Evolutionary conservation across 2,888 invertebrate genomes (phyloP).

Genomic region (Meteorus colon): DNA sequence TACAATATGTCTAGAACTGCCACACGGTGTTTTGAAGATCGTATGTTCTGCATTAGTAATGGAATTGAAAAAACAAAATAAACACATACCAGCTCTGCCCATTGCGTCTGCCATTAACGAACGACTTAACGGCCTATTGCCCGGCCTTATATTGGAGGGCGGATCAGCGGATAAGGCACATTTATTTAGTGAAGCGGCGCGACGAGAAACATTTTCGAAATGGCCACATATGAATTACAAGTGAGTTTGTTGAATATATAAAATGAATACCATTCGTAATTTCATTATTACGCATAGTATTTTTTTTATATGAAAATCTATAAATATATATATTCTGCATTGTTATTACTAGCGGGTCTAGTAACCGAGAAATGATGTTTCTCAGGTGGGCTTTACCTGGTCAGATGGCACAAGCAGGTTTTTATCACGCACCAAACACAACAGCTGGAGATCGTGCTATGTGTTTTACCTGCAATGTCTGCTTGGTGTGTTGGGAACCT

Average conservation of each 20-base stretch:
- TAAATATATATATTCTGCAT: slow-evolving; percentile 26
- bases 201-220: slow-evolving; percentile 91
- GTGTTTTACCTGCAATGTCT: slow-evolving; percentile 97
- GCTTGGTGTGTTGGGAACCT: slow-evolving; percentile 97
- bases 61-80: slow-evolving; percentile 87
- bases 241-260: slow-evolving; percentile 74
- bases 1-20: slow-evolving; percentile 88
- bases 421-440: slow-evolving; percentile 94
- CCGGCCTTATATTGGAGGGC: slow-evolving; percentile 74
- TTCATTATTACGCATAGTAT: slow-evolving; percentile 18
- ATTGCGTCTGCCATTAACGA: slow-evolving; percentile 93
- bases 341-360: slow-evolving; percentile 32
- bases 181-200: slow-evolving; percentile 95
- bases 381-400: slow-evolving; percentile 94
- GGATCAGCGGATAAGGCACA: slow-evolving; percentile 76
- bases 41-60: slow-evolving; percentile 87
- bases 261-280: background rate
- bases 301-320: slow-evolving; percentile 10
- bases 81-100: slow-evolving; percentile 89
- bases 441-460: slow-evolving; percentile 95
- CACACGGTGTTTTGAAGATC: slow-evolving; percentile 85
- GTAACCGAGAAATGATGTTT: slow-evolving; percentile 45
- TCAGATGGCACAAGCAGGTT: slow-evolving; percentile 97
- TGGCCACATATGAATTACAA: slow-evolving; percentile 99
- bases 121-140: slow-evolving; percentile 85